phyloP scores from a whole-genome alignment of 2,797 vertebrate genomes.

The Coracias cyanogaster region DNA sequence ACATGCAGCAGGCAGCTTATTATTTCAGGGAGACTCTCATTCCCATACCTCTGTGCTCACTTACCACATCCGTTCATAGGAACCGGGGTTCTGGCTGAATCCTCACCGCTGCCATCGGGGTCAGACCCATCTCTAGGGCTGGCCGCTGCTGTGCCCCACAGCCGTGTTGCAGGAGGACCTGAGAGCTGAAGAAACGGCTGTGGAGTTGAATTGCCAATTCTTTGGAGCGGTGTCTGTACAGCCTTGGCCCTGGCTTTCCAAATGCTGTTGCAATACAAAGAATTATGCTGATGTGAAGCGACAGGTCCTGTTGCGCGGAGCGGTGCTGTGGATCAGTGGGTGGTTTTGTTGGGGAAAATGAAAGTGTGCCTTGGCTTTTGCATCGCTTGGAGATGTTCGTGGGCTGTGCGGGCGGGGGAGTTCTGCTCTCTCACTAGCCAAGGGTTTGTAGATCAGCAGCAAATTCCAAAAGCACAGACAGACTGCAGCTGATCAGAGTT shows the following conservation, averaged over 20 bases:
- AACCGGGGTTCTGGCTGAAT: neutral
- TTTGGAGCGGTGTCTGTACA: accelerated
- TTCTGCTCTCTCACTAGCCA: neutral
- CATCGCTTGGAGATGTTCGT: neutral
- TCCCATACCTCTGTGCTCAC: neutral
- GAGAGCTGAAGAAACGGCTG: neutral
- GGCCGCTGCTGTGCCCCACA: neutral
- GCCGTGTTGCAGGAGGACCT: neutral
- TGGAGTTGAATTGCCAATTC: too few species aligned
- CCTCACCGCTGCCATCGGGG: neutral
- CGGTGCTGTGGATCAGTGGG: neutral
- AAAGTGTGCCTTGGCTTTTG: neutral
- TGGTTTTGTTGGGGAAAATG: neutral
- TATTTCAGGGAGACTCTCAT: neutral
- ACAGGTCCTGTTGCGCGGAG: neutral
- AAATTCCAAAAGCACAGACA: neutral
- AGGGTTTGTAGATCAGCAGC: neutral
- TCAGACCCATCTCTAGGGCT: neutral
- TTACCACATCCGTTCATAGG: neutral
- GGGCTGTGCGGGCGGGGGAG: too few species aligned
- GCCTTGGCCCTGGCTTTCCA: neutral
- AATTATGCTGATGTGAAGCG: too few species aligned
- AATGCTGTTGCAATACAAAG: neutral
- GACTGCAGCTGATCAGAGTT: neutral
- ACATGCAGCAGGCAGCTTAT: neutral